Conservation (phyloP, 2,113 vertebrate genomes). For the Vidua macroura region DNA sequence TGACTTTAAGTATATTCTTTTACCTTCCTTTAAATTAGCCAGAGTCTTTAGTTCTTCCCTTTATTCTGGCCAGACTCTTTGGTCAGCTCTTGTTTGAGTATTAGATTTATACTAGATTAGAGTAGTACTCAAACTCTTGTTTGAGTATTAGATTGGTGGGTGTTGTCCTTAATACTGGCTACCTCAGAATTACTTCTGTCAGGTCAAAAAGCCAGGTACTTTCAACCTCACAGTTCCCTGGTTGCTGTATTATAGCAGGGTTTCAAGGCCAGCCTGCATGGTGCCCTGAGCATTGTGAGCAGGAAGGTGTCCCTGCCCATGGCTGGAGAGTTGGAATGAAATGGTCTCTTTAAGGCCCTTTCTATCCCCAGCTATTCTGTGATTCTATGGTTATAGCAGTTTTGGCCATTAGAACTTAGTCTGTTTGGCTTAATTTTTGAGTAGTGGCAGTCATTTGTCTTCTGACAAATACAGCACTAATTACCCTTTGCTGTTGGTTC, state of each 20-base stretch:
- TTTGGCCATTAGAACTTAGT: background rate
- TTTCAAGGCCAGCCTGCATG: background rate
- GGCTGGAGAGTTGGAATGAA: background rate
- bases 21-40: background rate
- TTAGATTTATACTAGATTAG: background rate
- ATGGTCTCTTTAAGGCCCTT: background rate
- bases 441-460: background rate
- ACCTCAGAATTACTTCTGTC: background rate
- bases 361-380: background rate
- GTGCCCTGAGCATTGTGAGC: background rate
- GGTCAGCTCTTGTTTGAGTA: background rate
- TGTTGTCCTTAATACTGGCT: background rate
- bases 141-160: accelerated
- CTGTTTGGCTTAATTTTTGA: background rate
- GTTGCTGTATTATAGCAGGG: background rate
- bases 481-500: background rate
- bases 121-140: background rate
- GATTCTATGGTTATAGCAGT: background rate
- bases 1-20: background rate
- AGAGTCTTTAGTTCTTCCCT: background rate
- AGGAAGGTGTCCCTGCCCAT: background rate
- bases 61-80: background rate
- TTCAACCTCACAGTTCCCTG: background rate
- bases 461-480: background rate
- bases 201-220: background rate